A percentile compares a stretch with the other conserved stretches of the same genome.
phyloP scores from a whole-genome alignment of 1,140 invertebrate species.

The Micrasema longulum region DNA sequence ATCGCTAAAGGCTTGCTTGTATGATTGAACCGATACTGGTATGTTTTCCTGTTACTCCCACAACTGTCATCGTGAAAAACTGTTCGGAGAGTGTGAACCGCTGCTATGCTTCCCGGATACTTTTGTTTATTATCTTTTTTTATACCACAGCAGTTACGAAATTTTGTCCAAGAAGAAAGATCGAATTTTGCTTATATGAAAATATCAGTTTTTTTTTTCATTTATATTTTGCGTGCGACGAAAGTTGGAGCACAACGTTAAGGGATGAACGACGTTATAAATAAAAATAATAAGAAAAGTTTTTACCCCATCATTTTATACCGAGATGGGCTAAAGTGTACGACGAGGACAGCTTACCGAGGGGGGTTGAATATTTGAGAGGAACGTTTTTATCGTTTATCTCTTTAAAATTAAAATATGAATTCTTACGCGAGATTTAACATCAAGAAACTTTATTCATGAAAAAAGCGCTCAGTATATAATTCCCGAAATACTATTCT shows the following conservation, averaged over 20 bases:
- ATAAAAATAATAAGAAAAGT: slow-evolving; percentile 54
- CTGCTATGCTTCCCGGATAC: too few relatives aligned
- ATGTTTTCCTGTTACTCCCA: slow-evolving; percentile 19
- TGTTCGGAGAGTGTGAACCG: too few relatives aligned
- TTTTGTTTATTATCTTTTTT: too few relatives aligned
- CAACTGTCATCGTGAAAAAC: too few relatives aligned
- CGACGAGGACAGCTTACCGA: slow-evolving; percentile 17
- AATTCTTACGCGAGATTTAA: slow-evolving; percentile 14
- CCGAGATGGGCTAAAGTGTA: slow-evolving; percentile 4
- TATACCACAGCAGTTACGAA: too few relatives aligned
- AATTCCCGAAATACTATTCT: too few relatives aligned
- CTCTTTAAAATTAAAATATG: slow-evolving; percentile 19
- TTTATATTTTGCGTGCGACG: slow-evolving; percentile 14
- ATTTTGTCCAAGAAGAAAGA: too few relatives aligned
- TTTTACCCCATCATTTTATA: slow-evolving; percentile 36
- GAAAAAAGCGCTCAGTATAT: too few relatives aligned
- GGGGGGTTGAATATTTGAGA: neutral
- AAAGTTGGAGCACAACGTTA: slow-evolving; percentile 33
- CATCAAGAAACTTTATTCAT: too few relatives aligned
- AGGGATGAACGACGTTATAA: slow-evolving; percentile 49
- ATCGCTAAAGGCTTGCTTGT: slow-evolving; percentile 1
- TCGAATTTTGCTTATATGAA: too few relatives aligned
- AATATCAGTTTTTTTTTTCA: too few relatives aligned
- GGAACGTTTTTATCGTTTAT: slow-evolving; percentile 10
- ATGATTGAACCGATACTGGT: neutral